Percentiles rank a stretch among this genome's conserved stretches.
Evolutionary conservation across 2,888 invertebrate species (phyloP).

Genomic region (Zhuqinia jingwanae): DNA sequence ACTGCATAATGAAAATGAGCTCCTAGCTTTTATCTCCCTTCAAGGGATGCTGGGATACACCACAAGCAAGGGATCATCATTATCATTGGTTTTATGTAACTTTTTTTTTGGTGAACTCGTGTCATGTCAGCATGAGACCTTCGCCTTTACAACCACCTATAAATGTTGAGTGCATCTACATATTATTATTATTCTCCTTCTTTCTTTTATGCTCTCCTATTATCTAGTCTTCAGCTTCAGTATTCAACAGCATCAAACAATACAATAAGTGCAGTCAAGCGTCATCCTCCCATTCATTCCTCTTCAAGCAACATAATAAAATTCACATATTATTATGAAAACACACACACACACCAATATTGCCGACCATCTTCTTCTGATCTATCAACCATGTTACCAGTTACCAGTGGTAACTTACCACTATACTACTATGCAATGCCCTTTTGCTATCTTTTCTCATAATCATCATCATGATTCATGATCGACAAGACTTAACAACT

Average conservation of each 20-base stretch:
- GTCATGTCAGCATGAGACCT: slow-evolving; percentile 72
- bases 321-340: slow-evolving; percentile 44
- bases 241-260: too few relatives aligned
- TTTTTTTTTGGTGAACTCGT: slow-evolving; percentile 67
- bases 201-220: slow-evolving; percentile 13
- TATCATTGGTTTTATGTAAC: slow-evolving; percentile 64
- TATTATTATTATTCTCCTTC: slow-evolving; percentile 17
- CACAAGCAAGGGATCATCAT: slow-evolving; percentile 62
- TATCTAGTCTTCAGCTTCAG: neutral
- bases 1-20: neutral
- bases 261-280: slow-evolving; percentile 56
- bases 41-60: slow-evolving; percentile 51
- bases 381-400: neutral
- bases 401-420: slow-evolving; percentile 30
- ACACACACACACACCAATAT: slow-evolving; percentile 38
- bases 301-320: slow-evolving; percentile 42
- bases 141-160: slow-evolving; percentile 67
- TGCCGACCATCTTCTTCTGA: neutral
- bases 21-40: slow-evolving; percentile 11
- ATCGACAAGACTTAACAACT: slow-evolving; percentile 31
- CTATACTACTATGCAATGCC: slow-evolving; percentile 15
- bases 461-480: slow-evolving; percentile 8
- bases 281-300: slow-evolving; percentile 67
- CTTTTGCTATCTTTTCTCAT: slow-evolving; percentile 8
- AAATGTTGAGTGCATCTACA: neutral